Evolutionary conservation across 2,113 vertebrate genomes (phyloP), one percentile per base, ranked within the genome.

Genomic region (Laticauda laticaudata): DNA sequence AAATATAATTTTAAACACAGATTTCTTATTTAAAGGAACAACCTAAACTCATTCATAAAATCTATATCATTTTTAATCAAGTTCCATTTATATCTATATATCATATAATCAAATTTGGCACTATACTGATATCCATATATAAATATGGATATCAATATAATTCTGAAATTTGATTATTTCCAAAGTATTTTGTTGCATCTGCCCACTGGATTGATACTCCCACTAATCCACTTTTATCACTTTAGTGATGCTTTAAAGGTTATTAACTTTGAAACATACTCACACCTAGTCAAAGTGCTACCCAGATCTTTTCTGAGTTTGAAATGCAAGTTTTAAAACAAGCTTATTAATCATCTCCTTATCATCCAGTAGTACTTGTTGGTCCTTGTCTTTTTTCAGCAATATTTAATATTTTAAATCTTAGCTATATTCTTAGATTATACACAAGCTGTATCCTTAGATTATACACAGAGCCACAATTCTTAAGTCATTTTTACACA

Each of bases 181-280:
- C 34, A 93, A 59, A 90, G 48, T 10, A 39, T 92, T 90, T 85
- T 89, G 5, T 59, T 90, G 81, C 56, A n/a, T 48, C 85, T 86
- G 5, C 59, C 43, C 1, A 8, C 8, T 29, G 20, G 43, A 59
- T 20, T 51, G 3, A 10, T 3, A 48, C 39, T 57, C 89, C 26
- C 10, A 20, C 45, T 48, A 26, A 59, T 85, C 54, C 75, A 59
- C 11, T 51, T 86, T 86, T 86, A 61, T 88, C 29, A 59, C 53
- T 39, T 55, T 18, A 75, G 59, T 29, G 20, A 90, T 56, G 48
- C 45, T 59, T 86, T 53, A 69, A 87, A 92, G 39, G 6, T 57
- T 51, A 92, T 54, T 69, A 55, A 92, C 54, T 75, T 88, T 53
- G 55, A 75, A 69, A 75, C 29, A 75, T 18, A 88, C 55, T 92